phyloP scores from a whole-genome alignment of 2,888 invertebrate genomes.

The Dioctria linearis region DNA sequence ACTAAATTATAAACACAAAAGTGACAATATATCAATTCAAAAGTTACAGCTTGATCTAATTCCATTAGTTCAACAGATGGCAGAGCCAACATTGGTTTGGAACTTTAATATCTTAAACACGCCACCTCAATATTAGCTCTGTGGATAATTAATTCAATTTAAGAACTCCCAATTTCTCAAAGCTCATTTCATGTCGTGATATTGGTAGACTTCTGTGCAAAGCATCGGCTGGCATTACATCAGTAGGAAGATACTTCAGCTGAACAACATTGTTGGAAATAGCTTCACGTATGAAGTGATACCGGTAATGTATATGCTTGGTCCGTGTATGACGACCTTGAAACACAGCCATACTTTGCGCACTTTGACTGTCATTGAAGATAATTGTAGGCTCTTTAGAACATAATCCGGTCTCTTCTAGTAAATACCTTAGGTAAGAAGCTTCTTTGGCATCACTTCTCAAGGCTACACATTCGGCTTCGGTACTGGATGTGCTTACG shows the following conservation, averaged over 20 bases:
- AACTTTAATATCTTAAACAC: not conserved
- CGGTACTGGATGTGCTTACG: not conserved
- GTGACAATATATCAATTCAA: too few relatives aligned
- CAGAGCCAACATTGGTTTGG: too few relatives aligned
- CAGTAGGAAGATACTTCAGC: not conserved
- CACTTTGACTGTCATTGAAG: conserved; percentile 15
- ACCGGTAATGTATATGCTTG: not conserved
- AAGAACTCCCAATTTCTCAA: not conserved
- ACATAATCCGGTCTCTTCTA: not conserved
- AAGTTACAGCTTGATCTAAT: too few relatives aligned
- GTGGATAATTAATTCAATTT: not conserved
- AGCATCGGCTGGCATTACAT: not conserved
- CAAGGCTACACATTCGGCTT: not conserved
- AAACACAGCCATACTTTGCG: not conserved
- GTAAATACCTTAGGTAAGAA: not conserved
- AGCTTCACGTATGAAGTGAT: not conserved
- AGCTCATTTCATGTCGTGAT: not conserved
- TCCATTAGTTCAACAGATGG: too few relatives aligned
- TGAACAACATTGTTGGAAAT: not conserved
- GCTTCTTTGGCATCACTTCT: not conserved
- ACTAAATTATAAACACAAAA: too few relatives aligned
- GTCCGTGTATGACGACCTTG: not conserved
- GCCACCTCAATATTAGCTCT: not conserved
- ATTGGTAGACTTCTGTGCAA: not conserved
- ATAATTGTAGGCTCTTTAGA: not conserved